Percentiles rank a stretch among this genome's conserved stretches.
Evolutionary conservation across 1,140 invertebrate species (phyloP).

Genomic region (Cyrtorhinus lividipennis): DNA sequence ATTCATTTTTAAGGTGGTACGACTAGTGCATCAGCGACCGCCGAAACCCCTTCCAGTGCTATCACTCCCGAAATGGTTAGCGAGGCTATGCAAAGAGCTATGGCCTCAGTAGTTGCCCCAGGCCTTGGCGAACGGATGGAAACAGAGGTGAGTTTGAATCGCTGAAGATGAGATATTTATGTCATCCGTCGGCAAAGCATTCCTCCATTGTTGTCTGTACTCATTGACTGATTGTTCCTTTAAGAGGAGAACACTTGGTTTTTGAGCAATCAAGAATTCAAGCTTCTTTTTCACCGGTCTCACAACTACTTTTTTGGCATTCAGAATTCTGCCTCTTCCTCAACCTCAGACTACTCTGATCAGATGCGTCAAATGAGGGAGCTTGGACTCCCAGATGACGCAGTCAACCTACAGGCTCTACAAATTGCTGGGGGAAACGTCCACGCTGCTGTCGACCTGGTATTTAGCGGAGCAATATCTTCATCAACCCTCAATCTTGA

Average conservation of each 20-base stretch:
- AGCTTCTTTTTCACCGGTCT: too few relatives aligned
- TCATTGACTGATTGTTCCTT: too few relatives aligned
- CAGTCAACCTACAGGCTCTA: conserved; percentile 68
- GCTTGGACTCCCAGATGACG: conserved; percentile 76
- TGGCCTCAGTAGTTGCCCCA: conserved; percentile 29
- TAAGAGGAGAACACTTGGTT: too few relatives aligned
- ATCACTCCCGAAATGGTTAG: conserved; percentile 42
- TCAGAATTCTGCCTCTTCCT: background rate
- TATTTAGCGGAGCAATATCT: conserved; percentile 38
- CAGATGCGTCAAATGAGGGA: conserved; percentile 72
- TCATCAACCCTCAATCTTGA: too few relatives aligned
- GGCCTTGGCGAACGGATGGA: conserved; percentile 13
- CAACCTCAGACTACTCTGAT: conserved; percentile 16
- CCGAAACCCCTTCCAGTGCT: conserved; percentile 26
- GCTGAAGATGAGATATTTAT: too few relatives aligned
- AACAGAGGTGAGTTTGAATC: background rate
- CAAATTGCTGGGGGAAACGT: conserved; percentile 69
- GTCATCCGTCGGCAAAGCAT: background rate
- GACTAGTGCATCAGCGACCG: background rate
- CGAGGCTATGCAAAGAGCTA: conserved; percentile 40
- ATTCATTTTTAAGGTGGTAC: conserved; percentile 11
- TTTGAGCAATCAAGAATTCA: too few relatives aligned
- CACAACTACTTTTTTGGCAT: too few relatives aligned
- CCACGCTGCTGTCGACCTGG: conserved; percentile 69
- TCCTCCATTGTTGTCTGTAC: background rate